Conservation (phyloP, 2,797 vertebrate species). For the Sebastes minor region DNA sequence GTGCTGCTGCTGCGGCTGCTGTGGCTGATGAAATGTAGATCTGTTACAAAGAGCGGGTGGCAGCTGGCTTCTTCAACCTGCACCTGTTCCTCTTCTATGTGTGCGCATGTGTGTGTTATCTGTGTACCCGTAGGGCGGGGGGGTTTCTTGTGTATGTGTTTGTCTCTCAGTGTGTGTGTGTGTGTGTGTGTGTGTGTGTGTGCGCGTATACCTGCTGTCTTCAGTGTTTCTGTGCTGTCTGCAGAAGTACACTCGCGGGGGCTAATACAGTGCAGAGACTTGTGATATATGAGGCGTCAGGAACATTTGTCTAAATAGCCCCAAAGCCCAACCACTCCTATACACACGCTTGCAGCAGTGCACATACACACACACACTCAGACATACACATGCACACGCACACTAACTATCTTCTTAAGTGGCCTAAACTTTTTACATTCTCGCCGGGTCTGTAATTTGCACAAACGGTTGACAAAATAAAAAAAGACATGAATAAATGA, state of each 20-base stretch:
- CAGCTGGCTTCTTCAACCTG: constrained; percentile 68
- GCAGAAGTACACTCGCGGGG: constrained; percentile 56
- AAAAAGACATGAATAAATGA: not conserved
- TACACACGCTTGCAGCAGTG: constrained; percentile 23
- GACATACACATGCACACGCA: not conserved
- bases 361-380: constrained; percentile 8
- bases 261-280: constrained; percentile 58
- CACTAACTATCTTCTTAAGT: not conserved
- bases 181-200: constrained; percentile 1
- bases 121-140: not conserved
- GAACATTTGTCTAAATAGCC: constrained; percentile 67
- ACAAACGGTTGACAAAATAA: not conserved
- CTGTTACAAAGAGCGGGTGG: constrained; percentile 61
- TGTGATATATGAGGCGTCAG: constrained; percentile 67
- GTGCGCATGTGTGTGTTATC: constrained; percentile 32
- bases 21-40: constrained; percentile 72
- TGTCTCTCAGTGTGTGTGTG: not conserved
- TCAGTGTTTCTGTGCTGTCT: constrained; percentile 64
- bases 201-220: constrained; percentile 45
- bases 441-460: not conserved
- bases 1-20: constrained; percentile 39
- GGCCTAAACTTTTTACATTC: not conserved
- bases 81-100: constrained; percentile 64
- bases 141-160: not conserved
- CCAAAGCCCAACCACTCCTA: constrained; percentile 36